phyloP scores from a whole-genome alignment of 2,888 invertebrate species.

The Limnephilus lunatus region DNA sequence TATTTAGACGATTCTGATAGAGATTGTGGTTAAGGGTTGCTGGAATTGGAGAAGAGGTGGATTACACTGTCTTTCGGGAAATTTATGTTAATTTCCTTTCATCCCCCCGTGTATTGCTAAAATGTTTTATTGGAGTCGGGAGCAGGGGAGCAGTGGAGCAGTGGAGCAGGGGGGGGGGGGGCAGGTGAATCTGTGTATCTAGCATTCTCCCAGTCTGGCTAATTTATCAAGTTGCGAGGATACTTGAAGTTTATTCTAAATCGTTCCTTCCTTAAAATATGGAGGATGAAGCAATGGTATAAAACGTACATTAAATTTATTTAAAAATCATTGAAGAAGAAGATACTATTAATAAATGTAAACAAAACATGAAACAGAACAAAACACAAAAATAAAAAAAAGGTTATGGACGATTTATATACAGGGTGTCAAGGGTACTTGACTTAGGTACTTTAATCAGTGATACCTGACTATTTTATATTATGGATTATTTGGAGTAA shows the following conservation, averaged over 20 bases:
- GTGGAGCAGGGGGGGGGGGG: background rate
- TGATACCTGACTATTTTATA: too few species aligned
- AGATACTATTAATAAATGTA: too few species aligned
- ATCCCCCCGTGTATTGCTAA: conserved; percentile 32
- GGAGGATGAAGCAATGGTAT: background rate
- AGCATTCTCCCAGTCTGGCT: background rate
- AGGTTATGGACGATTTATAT: too few species aligned
- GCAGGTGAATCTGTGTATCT: conserved; percentile 32
- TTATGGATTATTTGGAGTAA: too few species aligned
- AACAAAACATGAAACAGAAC: too few species aligned
- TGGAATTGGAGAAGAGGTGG: conserved; percentile 14
- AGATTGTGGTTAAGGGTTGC: background rate
- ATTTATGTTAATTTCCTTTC: conserved; percentile 38
- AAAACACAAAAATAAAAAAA: too few species aligned
- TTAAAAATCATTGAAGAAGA: too few species aligned
- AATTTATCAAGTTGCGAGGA: conserved; percentile 25
- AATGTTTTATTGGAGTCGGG: conserved; percentile 17
- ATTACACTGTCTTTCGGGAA: conserved; percentile 25
- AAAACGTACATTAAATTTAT: background rate
- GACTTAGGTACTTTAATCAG: too few species aligned
- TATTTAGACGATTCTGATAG: background rate
- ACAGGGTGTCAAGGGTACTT: too few species aligned
- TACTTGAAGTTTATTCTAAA: background rate
- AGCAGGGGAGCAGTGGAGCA: background rate
- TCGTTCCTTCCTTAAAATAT: background rate